These are phyloP conservation scores for Drosophila asahinai DNA, from an alignment of 1,140 invertebrate genomes.

Conservation along the genomic window DNA sequence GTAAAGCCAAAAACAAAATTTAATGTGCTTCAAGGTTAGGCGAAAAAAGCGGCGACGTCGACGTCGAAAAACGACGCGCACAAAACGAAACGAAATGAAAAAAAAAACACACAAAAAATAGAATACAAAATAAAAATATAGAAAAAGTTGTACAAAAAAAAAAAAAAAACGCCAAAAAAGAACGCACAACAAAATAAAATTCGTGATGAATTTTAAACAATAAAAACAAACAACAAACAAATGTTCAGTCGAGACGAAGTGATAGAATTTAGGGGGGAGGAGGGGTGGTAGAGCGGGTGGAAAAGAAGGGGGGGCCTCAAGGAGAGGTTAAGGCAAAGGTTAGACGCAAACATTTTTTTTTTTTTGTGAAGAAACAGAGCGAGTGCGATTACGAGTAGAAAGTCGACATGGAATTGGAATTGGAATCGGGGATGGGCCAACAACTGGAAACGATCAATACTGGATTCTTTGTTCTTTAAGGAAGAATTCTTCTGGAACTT, in stretches of 20 bases:
- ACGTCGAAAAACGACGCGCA: constrained; percentile 18
- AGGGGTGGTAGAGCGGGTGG: background rate
- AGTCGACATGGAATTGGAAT: background rate
- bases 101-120: constrained; percentile 22
- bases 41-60: constrained; percentile 43
- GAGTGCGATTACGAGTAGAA: constrained; percentile 14
- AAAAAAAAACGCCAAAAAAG: constrained; percentile 32
- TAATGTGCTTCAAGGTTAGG: constrained; percentile 80
- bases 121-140: constrained; percentile 14
- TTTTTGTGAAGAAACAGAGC: constrained; percentile 1
- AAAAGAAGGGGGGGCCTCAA: constrained; percentile 5
- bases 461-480: constrained; percentile 3
- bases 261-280: constrained; percentile 1
- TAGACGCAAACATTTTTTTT: constrained; percentile 34
- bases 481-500: constrained; percentile 1
- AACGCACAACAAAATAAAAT: constrained; percentile 75
- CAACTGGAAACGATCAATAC: background rate
- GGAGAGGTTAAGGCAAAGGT: constrained; percentile 48
- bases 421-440: background rate
- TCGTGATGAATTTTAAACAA: constrained; percentile 82
- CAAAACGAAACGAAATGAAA: constrained; percentile 30
- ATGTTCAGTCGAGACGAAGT: constrained; percentile 25
- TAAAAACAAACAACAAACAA: constrained; percentile 72
- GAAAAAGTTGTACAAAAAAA: constrained; percentile 56
- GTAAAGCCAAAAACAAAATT: constrained; percentile 56